Evolutionary conservation across 2,113 vertebrate genomes (phyloP).

Genomic region (Microtus pennsylvanicus): DNA sequence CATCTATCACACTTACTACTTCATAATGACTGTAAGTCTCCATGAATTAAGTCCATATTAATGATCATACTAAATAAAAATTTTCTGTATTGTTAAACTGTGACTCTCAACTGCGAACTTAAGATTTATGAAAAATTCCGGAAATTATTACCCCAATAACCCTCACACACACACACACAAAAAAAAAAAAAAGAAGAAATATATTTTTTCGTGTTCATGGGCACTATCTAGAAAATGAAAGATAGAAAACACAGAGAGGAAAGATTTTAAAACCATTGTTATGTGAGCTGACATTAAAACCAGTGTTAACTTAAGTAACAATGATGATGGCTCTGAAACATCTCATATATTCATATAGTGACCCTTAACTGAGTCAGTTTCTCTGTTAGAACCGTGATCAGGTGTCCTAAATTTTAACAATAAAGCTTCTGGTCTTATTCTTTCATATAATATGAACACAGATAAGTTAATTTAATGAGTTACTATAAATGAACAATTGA

Average conservation of each 20-base stretch:
- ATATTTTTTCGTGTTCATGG: background rate
- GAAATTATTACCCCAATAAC: background rate
- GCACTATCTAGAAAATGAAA: conserved; percentile 9
- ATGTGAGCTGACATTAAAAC: background rate
- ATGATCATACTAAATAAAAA: background rate
- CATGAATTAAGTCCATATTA: background rate
- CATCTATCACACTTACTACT: background rate
- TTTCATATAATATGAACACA: background rate
- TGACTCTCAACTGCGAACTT: background rate
- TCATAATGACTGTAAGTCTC: background rate
- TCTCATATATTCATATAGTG: background rate
- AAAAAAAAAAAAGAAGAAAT: background rate
- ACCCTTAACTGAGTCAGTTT: background rate
- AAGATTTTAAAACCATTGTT: background rate
- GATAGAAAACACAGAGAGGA: background rate
- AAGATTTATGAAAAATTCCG: background rate
- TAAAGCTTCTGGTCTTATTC: background rate
- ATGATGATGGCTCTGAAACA: no score
- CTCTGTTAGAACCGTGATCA: background rate
- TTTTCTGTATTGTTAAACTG: background rate
- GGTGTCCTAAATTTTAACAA: background rate
- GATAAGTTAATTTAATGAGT: background rate
- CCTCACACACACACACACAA: no score
- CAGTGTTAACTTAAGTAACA: background rate
- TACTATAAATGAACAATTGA: background rate